Base-by-base conservation (phyloP, 1,140 invertebrate species). In the Drosophila kepulauana region DNA sequence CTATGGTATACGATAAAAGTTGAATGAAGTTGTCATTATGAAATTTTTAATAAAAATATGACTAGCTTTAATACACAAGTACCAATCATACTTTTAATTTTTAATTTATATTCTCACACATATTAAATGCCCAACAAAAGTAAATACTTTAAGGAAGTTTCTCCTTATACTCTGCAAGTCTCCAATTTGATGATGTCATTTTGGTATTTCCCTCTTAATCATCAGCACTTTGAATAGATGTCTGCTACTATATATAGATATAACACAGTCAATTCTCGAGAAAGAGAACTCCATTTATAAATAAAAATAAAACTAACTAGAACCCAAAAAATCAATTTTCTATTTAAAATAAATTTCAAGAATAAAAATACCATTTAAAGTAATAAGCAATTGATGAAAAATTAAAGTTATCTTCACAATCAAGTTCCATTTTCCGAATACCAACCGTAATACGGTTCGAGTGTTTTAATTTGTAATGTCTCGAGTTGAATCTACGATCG, bases 401-500 rank as follows among this genome's bases (percentile, higher is more conserved):
- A 30, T 13, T 13, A 33, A 25, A 52, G n/a, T 15, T 33, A 15
- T 15, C 11, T 33, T 6, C n/a, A 13, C 30, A 54, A 54, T 15
- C n/a, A 15, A 54, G 25, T 20, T 25, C 20, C 20, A 25, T 25
- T 25, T 38, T 38, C 7, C 35, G 35, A 57, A 41, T 41, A 41
- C 5, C 13, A n/a, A 57, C 16, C 35, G 6, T 35, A 49, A n/a
- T n/a, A 35, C 0, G 6, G 11, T 35, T 28, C 28, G 25, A 38
- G 16, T 5, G 13, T 5, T 46, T 45, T 13, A 6, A 11, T 48
- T 56, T 64, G 20, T 59, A 30, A 63, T 69, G 25, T 57, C n/a
- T 64, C 65, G 33, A 43, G 49, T 82, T 61, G 78, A 70, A 80
- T 43, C 57, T 33, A 52, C 30, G 56, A 54, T 45, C 25, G n/a